Base-by-base conservation (phyloP, 2,888 invertebrate genomes). In the Agrotis puta region DNA sequence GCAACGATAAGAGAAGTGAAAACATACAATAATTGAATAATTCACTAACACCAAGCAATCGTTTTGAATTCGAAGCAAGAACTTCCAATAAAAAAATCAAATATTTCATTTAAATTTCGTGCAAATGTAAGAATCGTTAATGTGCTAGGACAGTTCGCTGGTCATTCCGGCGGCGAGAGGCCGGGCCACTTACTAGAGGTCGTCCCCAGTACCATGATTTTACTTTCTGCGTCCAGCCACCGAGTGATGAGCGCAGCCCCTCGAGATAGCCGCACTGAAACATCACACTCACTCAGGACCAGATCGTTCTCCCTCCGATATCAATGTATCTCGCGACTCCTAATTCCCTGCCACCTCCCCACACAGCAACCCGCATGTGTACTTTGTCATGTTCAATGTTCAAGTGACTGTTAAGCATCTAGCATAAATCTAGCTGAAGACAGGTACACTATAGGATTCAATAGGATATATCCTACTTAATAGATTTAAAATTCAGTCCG, bases 121-220 rank as follows among this genome's bases (percentile, higher is more conserved):
- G 95, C 95, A 95, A 91, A 93, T 94, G 92, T 94, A 93, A 93
- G 87, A 93, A 92, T 94, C 91, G 88, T 93, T 92, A 93, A 94
- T 94, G 95, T 96, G 96, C 95, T 94, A 95, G 93, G 94, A 93
- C 94, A 91, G 91, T 90, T 93, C 90, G 93, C 92, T 92, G 94
- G 89, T 92, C 91, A 90, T 90, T 92, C 90, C 91, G 92, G 91
- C 92, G 93, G 91, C 91, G 89, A 88, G 91, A 92, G 92, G 92
- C 93, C 94, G 94, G 93, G 94, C 92, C 97, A 98, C 98, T 98
- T 98, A 98, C 98, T 97, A 98, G 98, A 98, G 98, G 98, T 97
- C 98, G 98, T 97, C 98, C 98, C 98, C 98, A 98, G 98, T 98
- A 98, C 98, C 98, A 98, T 97, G 98, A 98, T 97, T 98, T 98